Base-by-base conservation (phyloP, 2,113 vertebrate species). In the Plecturocebus donacophilus region DNA sequence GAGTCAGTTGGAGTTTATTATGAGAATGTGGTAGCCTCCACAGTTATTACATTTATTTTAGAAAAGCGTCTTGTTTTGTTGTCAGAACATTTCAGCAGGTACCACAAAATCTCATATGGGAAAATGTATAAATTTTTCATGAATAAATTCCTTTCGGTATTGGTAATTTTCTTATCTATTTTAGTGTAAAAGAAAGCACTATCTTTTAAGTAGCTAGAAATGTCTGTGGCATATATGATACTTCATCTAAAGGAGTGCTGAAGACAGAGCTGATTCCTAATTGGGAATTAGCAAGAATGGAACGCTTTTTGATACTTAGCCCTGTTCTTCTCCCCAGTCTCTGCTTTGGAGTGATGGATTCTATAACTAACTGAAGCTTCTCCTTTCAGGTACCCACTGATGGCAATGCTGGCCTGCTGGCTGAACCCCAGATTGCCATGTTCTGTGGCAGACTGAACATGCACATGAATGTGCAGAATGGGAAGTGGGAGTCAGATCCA, bases 341-440 rank as follows among this genome's bases (percentile, higher is more conserved):
- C 32, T 10, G 2, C 85, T 73, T 3, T 49, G 21, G 45, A 91
- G 11, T 10, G 42, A 0, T 49, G 66, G 54, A 21, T 96, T 64
- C 66, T 58, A 0, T 87, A 47, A 93, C 79, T 97, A 52, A 98
- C 80, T 2, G 0, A 71, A 56, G 14, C 21, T 79, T 96, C 0
- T 91, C 23, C 23, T 98, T 89, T 17, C 87, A 99, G 99, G 99
- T 99, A 84, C 99, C 99, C 58, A 99, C 99, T 75, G 99, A 99
- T 66, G 99, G 99, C 94, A 99, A 99, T 0, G 99, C 99, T n/a
- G 99, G 99, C 25, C 97, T 99, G 79, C 97, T 99, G 98, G 99
- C 99, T 0, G 99, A 99, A 98, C 99, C 99, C 75, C 99, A 99
- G 98, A 99, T 99, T 0, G 99, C 99, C 98, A 99, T 99, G 99